phyloP scores from a whole-genome alignment of 2,888 invertebrate genomes.

The Rhynchonema sp. region DNA sequence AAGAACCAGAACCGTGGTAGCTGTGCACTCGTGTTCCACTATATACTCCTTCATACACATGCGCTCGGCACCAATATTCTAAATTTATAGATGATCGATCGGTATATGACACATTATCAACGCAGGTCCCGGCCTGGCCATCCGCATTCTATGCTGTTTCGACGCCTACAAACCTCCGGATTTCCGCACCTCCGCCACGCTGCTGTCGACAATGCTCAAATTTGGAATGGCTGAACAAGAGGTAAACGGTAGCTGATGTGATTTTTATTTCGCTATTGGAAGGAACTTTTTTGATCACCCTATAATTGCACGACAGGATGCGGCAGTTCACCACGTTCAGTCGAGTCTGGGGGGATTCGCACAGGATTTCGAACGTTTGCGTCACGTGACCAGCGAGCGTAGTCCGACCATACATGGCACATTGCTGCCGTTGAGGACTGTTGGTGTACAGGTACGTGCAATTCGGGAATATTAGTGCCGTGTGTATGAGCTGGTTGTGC shows the following conservation, averaged over 20 bases:
- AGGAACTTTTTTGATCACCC: too few species aligned
- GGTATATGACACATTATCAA: too few species aligned
- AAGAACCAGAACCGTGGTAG: too few species aligned
- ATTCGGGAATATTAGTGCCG: too few species aligned
- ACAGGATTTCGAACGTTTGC: background rate
- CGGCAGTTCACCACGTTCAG: background rate
- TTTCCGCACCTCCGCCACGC: conserved; percentile 58
- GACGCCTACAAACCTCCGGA: conserved; percentile 82
- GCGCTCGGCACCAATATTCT: too few species aligned
- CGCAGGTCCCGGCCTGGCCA: conserved; percentile 73
- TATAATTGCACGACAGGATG: too few species aligned
- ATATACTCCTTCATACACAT: too few species aligned
- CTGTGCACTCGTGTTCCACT: too few species aligned
- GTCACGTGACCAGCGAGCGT: background rate
- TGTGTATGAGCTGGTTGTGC: too few species aligned
- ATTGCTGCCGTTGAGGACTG: conserved; percentile 73
- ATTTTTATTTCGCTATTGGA: too few species aligned
- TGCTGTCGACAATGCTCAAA: background rate
- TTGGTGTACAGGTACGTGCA: conserved; percentile 74
- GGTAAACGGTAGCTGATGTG: too few species aligned
- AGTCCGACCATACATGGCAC: conserved; percentile 27
- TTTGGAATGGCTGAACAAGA: background rate
- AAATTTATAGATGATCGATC: too few species aligned
- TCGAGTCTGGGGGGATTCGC: background rate
- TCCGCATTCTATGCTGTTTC: conserved; percentile 81